Evolutionary conservation across 2,888 invertebrate species (phyloP).

Genomic region (Caenorhabditis angaria): DNA sequence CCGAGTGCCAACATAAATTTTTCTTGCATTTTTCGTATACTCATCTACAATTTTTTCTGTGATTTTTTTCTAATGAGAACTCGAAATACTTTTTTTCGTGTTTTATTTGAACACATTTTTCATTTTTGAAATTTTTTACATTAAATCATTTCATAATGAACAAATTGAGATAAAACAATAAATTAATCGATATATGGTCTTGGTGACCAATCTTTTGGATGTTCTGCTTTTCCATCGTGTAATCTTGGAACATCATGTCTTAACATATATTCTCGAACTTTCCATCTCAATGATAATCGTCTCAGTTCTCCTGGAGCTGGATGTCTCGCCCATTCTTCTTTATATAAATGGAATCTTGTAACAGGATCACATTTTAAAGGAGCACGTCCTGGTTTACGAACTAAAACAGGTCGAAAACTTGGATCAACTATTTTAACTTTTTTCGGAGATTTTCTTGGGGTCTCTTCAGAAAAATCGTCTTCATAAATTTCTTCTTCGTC

Average conservation of each 20-base stretch:
- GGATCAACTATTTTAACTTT: conserved; percentile 5
- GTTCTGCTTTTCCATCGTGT: conserved; percentile 19
- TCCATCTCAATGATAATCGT: conserved; percentile 65
- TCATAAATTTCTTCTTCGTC: conserved; percentile 6
- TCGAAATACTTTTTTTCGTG: not conserved
- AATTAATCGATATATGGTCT: conserved; percentile 46
- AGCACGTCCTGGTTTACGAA: conserved; percentile 58
- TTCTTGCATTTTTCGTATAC: conserved; percentile 39
- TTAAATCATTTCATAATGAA: not conserved
- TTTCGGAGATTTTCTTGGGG: not conserved
- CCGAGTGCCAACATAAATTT: conserved; percentile 49
- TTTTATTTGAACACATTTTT: not conserved
- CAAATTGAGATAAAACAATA: not conserved
- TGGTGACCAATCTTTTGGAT: conserved; percentile 52
- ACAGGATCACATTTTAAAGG: conserved; percentile 67
- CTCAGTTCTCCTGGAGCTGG: conserved; percentile 65
- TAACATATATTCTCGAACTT: conserved; percentile 65
- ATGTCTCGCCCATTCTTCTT: conserved; percentile 62
- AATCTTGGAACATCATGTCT: conserved; percentile 50
- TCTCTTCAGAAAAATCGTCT: conserved; percentile 5
- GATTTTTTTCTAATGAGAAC: not conserved
- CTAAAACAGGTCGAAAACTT: conserved; percentile 43
- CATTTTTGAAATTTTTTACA: not conserved
- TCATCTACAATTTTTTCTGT: conserved; percentile 18
- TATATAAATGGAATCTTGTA: conserved; percentile 59